phyloP scores from a whole-genome alignment of 1,140 invertebrate species.

The Rhysida immarginata region DNA sequence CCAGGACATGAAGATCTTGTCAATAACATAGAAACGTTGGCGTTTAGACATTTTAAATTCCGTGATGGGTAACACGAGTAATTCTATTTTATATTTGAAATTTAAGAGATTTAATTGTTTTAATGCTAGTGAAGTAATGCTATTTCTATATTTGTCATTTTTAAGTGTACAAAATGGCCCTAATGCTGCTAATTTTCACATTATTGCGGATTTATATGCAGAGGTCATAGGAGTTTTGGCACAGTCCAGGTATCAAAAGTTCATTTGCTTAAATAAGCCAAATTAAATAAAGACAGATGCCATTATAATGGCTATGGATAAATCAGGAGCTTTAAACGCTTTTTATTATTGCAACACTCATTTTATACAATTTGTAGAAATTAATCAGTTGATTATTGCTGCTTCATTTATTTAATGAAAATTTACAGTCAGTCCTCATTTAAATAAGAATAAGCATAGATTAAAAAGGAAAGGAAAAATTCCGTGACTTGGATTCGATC shows the following conservation, averaged over 20 bases:
- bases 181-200: slow-evolving; percentile 87
- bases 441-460: too few species aligned
- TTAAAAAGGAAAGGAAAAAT: too few species aligned
- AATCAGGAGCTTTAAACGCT: too few species aligned
- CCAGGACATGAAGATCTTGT: slow-evolving; percentile 95
- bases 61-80: slow-evolving; percentile 63
- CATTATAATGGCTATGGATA: too few species aligned
- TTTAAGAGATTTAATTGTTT: background rate
- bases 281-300: too few species aligned
- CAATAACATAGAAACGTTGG: slow-evolving; percentile 85
- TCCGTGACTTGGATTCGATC: too few species aligned
- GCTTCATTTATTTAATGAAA: too few species aligned
- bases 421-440: too few species aligned
- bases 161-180: slow-evolving; percentile 69
- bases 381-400: too few species aligned
- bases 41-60: slow-evolving; percentile 96
- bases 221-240: slow-evolving; percentile 97
- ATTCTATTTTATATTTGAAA: background rate
- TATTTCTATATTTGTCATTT: slow-evolving; percentile 7
- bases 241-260: slow-evolving; percentile 64
- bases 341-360: too few species aligned
- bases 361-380: too few species aligned
- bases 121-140: slow-evolving; percentile 4
- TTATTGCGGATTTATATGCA: slow-evolving; percentile 93
- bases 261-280: too few species aligned